A percentile compares a stretch with the other conserved stretches of the same genome.
phyloP scores from a whole-genome alignment of 2,888 invertebrate species.

The Endotricha flammealis region DNA sequence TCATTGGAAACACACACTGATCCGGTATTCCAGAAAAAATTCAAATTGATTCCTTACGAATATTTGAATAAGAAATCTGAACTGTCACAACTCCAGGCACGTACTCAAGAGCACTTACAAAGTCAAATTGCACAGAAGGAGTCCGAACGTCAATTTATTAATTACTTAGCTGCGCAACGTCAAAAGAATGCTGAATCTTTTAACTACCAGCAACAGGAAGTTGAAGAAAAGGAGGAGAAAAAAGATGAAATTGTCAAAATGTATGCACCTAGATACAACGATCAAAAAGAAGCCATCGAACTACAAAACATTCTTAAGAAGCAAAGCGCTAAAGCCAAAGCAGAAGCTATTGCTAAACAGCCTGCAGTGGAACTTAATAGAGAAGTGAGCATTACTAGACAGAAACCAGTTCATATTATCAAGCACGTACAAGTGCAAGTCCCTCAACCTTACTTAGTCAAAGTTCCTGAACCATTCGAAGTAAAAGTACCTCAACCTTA shows the following conservation, averaged over 20 bases:
- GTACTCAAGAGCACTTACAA: not conserved
- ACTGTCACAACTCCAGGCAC: constrained; percentile 9
- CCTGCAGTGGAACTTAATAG: constrained; percentile 32
- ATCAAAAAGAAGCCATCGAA: constrained; percentile 36
- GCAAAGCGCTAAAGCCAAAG: constrained; percentile 39
- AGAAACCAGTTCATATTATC: constrained; percentile 26
- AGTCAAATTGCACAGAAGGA: not conserved
- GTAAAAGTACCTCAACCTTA: constrained; percentile 35
- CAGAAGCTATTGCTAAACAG: constrained; percentile 38
- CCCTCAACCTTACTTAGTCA: constrained; percentile 32
- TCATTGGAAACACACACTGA: constrained; percentile 8
- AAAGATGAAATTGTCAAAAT: constrained; percentile 28
- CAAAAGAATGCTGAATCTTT: constrained; percentile 24
- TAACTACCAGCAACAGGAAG: constrained; percentile 24
- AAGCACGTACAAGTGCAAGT: constrained; percentile 32
- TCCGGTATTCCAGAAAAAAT: constrained; percentile 13
- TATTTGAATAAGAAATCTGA: constrained; percentile 18
- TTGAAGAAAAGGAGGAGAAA: constrained; percentile 23
- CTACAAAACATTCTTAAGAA: constrained; percentile 30
- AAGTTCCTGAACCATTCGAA: constrained; percentile 37
- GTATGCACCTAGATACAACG: constrained; percentile 43
- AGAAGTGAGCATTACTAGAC: constrained; percentile 35
- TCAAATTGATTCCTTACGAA: constrained; percentile 24
- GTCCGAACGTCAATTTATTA: constrained; percentile 1
- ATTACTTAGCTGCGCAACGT: constrained; percentile 14